Evolutionary conservation across 2,113 vertebrate genomes (phyloP).

Genomic region (Crotalus viridis): DNA sequence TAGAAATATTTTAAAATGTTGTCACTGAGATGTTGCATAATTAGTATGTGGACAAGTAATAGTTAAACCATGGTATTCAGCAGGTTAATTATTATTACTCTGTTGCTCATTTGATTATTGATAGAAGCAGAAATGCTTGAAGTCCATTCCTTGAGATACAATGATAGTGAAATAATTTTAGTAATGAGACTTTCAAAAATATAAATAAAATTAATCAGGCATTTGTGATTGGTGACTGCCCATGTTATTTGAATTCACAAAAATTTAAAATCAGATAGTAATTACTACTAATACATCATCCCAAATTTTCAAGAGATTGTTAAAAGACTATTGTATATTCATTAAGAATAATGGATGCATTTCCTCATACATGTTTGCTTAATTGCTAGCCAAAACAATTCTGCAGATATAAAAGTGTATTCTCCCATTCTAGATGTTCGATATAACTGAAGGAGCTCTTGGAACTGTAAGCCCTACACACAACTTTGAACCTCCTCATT

Average conservation of each 20-base stretch:
- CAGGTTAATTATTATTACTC: neutral
- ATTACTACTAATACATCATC: neutral
- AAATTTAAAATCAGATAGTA: neutral
- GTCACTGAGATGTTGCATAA: neutral
- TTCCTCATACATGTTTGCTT: neutral
- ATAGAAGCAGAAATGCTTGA: neutral
- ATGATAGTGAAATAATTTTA: neutral
- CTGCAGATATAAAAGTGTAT: neutral
- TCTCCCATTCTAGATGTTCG: slow-evolving; percentile 84
- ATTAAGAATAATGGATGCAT: neutral
- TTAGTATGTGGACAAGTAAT: neutral
- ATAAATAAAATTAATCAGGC: neutral
- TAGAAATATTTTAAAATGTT: neutral
- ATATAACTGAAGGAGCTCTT: slow-evolving; percentile 89
- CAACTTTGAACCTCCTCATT: slow-evolving; percentile 88
- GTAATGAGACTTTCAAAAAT: neutral
- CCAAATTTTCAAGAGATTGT: neutral
- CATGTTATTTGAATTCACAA: neutral
- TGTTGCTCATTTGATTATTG: neutral
- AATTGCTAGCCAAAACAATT: neutral
- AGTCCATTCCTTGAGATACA: neutral
- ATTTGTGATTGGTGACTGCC: neutral
- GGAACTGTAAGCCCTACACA: slow-evolving; percentile 85
- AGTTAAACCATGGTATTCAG: neutral
- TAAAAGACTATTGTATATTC: neutral